Evolutionary conservation across 2,113 vertebrate genomes (phyloP), one percentile per base, ranked within the genome.

Genomic region (Pelodiscus sinensis): DNA sequence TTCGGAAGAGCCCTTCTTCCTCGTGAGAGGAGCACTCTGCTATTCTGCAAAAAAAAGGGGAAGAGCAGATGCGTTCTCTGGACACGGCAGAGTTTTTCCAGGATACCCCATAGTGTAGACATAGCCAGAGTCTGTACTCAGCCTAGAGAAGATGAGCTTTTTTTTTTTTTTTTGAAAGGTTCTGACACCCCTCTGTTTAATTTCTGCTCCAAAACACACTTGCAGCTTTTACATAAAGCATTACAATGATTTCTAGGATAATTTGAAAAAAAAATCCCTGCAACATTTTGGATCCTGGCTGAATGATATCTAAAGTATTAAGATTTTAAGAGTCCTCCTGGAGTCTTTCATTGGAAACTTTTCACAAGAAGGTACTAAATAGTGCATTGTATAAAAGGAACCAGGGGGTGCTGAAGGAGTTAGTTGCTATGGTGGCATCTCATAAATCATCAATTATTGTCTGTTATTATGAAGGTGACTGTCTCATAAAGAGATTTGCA

Each of bases 391-490:
- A 81, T 84, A 94, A 96, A 96, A 95, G 91, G 95, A 96, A 94
- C 96, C 95, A 95, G 93, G 93, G 97, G 93, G 96, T 95, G 96
- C 95, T 71, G 1, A 96, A 97, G 97, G 96, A 97, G 87, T 91
- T 92, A 95, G 98, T 98, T 98, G 97, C 97, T 97, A 98, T 98
- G 97, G 98, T 95, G 97, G 96, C 97, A 97, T 96, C 97, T 97
- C 97, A 98, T 98, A 98, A 98, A 98, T 98, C 98, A 98, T 97
- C 97, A 97, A 96, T 98, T 98, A 98, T 97, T 98, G 95, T 97
- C 97, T 98, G 96, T 97, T 97, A 98, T 98, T 98, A 97, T 96
- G 96, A 97, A 97, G 94, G 96, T 98, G 98, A 98, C 98, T 98
- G 97, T 95, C 97, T 98, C 97, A 97, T 97, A 97, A 98, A 97